A percentile compares a stretch with the other conserved stretches of the same genome.
phyloP scores from a whole-genome alignment of 2,113 vertebrate species.

The Felis catus region DNA sequence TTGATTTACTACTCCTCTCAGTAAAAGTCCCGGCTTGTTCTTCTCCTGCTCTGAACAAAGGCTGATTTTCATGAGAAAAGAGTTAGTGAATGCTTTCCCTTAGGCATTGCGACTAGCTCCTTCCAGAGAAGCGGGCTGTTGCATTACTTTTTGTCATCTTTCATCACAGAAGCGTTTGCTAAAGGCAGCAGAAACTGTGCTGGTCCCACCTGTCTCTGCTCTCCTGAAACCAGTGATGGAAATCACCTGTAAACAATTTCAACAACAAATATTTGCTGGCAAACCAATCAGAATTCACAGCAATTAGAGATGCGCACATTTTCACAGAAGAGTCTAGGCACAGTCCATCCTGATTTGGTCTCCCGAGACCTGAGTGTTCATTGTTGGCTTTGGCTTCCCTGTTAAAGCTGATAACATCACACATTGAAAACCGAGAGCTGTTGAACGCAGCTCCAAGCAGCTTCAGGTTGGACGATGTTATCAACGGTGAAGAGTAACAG shows the following conservation, averaged over 20 bases:
- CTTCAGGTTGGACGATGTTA: neutral
- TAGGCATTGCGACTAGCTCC: neutral
- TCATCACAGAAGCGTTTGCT: conserved; percentile 14
- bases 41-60: conserved; percentile 37
- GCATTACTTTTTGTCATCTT: neutral
- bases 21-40: neutral
- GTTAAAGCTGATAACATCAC: conserved; percentile 52
- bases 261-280: neutral
- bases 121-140: neutral
- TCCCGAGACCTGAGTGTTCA: neutral
- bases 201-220: neutral
- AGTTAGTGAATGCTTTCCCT: neutral
- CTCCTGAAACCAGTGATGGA: neutral
- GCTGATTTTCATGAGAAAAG: conserved; percentile 59
- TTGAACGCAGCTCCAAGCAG: neutral
- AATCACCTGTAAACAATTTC: conserved; percentile 1
- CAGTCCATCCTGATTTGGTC: neutral
- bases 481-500: neutral
- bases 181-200: neutral
- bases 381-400: conserved; percentile 19
- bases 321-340: neutral
- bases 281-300: neutral
- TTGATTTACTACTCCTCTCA: conserved; percentile 13
- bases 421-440: neutral
- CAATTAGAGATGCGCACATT: neutral